Evolutionary conservation across 2,888 invertebrate genomes (phyloP).

Genomic region (Xanthostigma xanthostigma): DNA sequence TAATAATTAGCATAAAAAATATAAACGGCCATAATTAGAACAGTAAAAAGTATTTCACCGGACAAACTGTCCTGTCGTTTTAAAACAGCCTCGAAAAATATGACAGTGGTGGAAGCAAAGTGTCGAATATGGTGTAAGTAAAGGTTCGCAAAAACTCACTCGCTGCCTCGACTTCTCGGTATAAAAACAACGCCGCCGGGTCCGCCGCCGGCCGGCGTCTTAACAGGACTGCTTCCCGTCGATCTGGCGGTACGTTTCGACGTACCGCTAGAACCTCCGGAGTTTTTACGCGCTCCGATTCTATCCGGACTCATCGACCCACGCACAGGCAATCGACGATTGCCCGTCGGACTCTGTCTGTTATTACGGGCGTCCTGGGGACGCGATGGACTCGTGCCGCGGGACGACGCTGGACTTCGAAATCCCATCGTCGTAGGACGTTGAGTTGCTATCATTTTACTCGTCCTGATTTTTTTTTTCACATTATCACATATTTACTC

Average conservation of each 20-base stretch:
- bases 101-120: no score
- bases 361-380: not conserved
- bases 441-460: slow-evolving; percentile 19
- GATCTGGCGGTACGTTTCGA: slow-evolving; percentile 1
- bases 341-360: not conserved
- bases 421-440: slow-evolving; percentile 12
- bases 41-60: no score
- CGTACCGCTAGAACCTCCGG: no score
- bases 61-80: no score
- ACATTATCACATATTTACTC: no score
- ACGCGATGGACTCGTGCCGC: slow-evolving; percentile 18
- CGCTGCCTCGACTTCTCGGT: slow-evolving; percentile 8
- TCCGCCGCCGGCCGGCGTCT: not conserved
- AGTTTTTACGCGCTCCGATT: not conserved
- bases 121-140: no score
- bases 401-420: slow-evolving; percentile 21
- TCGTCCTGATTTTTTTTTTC: no score
- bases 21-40: no score
- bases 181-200: slow-evolving; percentile 2
- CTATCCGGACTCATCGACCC: slow-evolving; percentile 10
- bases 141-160: not conserved
- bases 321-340: no score
- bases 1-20: no score
- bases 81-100: no score
- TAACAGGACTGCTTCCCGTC: slow-evolving; percentile 7